Evolutionary conservation across 2,797 vertebrate genomes (phyloP).

Genomic region (Remorina albescens): DNA sequence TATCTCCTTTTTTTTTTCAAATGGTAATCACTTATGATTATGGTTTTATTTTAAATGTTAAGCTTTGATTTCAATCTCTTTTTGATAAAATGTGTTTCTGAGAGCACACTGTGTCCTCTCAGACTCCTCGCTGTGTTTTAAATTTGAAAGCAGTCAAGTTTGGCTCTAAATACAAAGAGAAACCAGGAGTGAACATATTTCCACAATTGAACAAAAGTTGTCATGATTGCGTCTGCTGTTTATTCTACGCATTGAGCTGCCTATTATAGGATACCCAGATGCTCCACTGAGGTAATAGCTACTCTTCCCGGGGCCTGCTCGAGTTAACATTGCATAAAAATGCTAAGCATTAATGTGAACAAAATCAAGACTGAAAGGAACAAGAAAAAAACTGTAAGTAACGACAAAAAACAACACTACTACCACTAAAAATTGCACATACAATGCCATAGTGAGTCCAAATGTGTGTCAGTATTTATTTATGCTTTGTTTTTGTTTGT

Average conservation of each 20-base stretch:
- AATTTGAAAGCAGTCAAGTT: neutral
- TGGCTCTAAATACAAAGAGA: neutral
- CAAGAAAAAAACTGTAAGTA: too few species aligned
- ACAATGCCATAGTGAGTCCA: too few species aligned
- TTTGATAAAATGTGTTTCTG: neutral
- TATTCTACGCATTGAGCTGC: too few species aligned
- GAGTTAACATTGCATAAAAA: too few species aligned
- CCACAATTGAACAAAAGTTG: neutral
- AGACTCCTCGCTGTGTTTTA: neutral
- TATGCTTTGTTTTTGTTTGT: neutral
- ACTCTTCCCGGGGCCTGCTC: too few species aligned
- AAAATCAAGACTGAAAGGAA: too few species aligned
- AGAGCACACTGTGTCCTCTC: neutral
- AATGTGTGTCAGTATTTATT: neutral
- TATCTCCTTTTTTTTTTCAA: conserved; percentile 38
- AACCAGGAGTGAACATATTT: neutral
- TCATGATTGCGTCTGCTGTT: too few species aligned
- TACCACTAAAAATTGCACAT: too few species aligned
- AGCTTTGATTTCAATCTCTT: conserved; percentile 47
- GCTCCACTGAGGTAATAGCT: too few species aligned
- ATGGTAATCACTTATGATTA: conserved; percentile 33
- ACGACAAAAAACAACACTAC: too few species aligned
- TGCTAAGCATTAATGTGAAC: too few species aligned
- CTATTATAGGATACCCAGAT: too few species aligned
- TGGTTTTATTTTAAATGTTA: conserved; percentile 11